Conservation (phyloP, 2,888 invertebrate species). For the Catocala sponsa region DNA sequence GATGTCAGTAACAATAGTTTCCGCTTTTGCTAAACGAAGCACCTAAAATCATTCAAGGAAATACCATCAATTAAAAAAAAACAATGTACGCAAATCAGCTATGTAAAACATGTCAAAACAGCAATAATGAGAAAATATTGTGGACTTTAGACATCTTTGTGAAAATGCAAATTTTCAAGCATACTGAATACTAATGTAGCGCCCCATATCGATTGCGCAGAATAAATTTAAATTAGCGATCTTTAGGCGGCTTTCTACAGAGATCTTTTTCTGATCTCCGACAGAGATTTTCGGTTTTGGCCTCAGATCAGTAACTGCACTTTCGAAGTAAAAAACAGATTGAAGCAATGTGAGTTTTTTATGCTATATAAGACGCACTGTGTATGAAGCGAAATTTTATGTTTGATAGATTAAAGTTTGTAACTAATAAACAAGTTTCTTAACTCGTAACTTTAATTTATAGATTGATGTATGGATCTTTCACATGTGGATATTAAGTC, state of each 20-base stretch:
- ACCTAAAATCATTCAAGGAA: not conserved
- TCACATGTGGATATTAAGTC: too few relatives aligned
- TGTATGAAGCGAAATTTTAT: too few relatives aligned
- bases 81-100: not conserved
- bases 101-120: conserved; percentile 4
- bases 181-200: conserved; percentile 54
- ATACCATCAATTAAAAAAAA: too few relatives aligned
- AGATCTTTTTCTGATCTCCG: conserved; percentile 16
- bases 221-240: conserved; percentile 39
- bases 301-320: conserved; percentile 15
- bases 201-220: conserved; percentile 46
- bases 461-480: too few relatives aligned
- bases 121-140: conserved; percentile 6
- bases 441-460: too few relatives aligned
- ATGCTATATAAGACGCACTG: too few relatives aligned
- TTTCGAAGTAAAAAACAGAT: too few relatives aligned
- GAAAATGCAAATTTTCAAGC: conserved; percentile 48
- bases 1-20: too few relatives aligned
- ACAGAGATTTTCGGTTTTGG: conserved; percentile 14
- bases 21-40: too few relatives aligned
- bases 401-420: not conserved
- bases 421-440: not conserved
- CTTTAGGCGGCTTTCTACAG: conserved; percentile 19
- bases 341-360: too few relatives aligned
- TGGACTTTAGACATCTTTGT: conserved; percentile 39